Percentiles rank a stretch among this genome's conserved stretches.
Conservation (phyloP, 2,113 vertebrate genomes). For the Noturus placidus region DNA sequence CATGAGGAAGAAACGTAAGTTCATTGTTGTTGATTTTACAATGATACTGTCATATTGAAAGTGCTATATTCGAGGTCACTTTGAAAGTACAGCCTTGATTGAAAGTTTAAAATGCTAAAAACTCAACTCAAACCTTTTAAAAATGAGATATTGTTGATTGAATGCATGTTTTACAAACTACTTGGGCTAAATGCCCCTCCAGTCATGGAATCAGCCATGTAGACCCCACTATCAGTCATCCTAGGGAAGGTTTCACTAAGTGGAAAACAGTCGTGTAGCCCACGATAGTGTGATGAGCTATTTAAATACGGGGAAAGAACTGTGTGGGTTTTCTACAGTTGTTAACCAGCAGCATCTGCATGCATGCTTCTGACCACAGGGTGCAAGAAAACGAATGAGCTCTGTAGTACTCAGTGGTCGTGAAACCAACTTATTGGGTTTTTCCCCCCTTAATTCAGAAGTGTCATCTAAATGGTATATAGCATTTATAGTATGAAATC, state of each 20-base stretch:
- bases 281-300: not conserved
- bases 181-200: not conserved
- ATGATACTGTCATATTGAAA: not conserved
- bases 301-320: not conserved
- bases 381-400: not conserved
- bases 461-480: not conserved
- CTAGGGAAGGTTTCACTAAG: not conserved
- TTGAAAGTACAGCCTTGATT: not conserved
- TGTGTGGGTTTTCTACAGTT: conserved; percentile 22
- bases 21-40: no score
- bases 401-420: not conserved
- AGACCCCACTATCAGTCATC: not conserved
- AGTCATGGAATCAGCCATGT: not conserved
- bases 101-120: not conserved
- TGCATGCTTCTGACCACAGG: not conserved
- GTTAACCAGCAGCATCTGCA: conserved; percentile 3
- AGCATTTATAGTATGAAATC: not conserved
- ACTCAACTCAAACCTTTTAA: no score
- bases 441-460: not conserved
- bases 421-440: not conserved
- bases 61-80: not conserved
- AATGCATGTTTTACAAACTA: not conserved
- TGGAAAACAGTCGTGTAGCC: not conserved
- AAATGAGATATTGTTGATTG: not conserved
- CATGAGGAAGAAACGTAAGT: not conserved